Evolutionary conservation across 92 coral and sea anemone species (phyloP).

Genomic region (Umimayanthus kanabou): DNA sequence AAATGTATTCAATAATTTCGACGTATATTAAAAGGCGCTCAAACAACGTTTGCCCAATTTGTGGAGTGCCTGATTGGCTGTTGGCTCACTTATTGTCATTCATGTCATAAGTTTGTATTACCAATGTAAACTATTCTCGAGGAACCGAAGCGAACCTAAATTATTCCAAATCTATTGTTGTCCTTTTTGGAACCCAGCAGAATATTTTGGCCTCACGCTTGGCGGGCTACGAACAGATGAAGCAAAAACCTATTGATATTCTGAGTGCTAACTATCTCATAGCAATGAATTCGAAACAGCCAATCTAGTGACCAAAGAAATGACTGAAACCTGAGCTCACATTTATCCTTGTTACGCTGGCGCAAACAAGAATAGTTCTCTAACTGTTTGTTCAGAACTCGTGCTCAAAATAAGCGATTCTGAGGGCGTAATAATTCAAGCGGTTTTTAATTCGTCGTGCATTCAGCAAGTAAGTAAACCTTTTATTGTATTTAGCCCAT

Average conservation of each 20-base stretch:
- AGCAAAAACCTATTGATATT: not conserved
- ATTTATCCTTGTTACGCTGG: conserved; percentile 3
- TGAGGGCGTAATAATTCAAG: not conserved
- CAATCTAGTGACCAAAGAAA: not conserved
- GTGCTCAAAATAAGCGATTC: not conserved
- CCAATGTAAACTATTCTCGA: conserved; percentile 23
- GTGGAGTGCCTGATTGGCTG: conserved; percentile 35
- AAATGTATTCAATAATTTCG: conserved; percentile 13
- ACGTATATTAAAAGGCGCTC: conserved; percentile 30
- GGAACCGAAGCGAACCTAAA: not conserved
- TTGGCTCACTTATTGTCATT: not conserved
- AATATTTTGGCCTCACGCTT: conserved; percentile 15
- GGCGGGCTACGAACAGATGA: conserved; percentile 4
- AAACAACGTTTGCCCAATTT: not conserved
- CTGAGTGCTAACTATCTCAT: not conserved
- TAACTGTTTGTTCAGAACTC: conserved; percentile 6
- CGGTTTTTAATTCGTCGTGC: not conserved
- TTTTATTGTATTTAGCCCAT: not conserved
- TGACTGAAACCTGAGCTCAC: not conserved
- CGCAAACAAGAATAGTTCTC: not conserved
- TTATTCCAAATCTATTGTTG: conserved; percentile 24
- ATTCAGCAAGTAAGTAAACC: conserved; percentile 27
- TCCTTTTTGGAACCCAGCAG: conserved; percentile 15
- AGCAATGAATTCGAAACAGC: not conserved
- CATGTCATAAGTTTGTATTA: conserved; percentile 14